Conservation (phyloP, 2,888 invertebrate genomes). For the Apamea sordens region DNA sequence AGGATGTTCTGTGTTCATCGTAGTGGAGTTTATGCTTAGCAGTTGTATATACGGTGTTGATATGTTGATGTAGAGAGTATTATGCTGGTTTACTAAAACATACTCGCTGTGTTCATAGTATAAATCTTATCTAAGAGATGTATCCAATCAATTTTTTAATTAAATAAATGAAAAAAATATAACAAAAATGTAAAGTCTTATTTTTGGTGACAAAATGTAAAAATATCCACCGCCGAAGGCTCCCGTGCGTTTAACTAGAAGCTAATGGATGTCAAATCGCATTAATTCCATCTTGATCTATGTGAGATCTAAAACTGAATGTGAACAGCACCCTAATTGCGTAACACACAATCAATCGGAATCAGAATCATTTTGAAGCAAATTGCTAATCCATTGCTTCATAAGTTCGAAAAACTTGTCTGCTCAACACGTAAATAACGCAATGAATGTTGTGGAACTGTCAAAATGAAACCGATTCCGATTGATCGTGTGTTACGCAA, state of each 20-base stretch:
- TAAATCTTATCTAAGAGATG: neutral
- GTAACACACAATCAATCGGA: no score
- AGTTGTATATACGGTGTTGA: neutral
- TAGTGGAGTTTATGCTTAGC: constrained; percentile 27
- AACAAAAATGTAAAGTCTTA: no score
- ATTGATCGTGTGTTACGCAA: no score
- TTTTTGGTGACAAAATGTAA: neutral
- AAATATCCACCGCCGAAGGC: neutral
- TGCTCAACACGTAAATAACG: no score
- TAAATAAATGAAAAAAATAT: neutral
- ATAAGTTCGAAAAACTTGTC: no score
- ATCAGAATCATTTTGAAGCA: no score
- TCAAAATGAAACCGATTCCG: no score
- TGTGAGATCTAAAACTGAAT: neutral
- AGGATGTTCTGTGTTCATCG: constrained; percentile 22
- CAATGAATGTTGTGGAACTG: no score
- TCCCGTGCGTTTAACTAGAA: neutral
- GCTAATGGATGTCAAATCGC: neutral
- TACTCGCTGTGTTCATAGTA: neutral
- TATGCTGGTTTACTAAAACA: neutral
- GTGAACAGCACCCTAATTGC: no score
- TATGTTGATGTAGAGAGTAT: neutral
- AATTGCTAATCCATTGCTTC: no score
- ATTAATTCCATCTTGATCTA: neutral
- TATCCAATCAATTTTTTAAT: neutral